These are phyloP conservation scores for Lordiphosa stackelbergi DNA, from an alignment of 1,140 invertebrate species.

Conservation along the genomic window DNA sequence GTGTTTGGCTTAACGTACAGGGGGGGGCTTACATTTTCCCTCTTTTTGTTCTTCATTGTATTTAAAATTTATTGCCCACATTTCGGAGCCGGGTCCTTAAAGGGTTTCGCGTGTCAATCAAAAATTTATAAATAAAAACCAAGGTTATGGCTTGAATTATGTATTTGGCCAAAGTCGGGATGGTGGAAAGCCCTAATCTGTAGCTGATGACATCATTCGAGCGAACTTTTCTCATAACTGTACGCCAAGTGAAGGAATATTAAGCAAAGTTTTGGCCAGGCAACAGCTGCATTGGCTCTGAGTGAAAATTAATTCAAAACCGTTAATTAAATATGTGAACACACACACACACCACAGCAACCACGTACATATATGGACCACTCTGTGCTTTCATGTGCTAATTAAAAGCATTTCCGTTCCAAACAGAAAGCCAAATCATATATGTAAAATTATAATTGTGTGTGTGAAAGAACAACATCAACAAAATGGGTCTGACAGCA, in stretches of 20 bases:
- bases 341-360: not conserved
- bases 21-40: constrained; percentile 13
- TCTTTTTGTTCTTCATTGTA: constrained; percentile 4
- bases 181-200: constrained; percentile 1
- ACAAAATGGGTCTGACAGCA: constrained; percentile 26
- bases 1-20: constrained; percentile 10
- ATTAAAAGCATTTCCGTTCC: constrained; percentile 37
- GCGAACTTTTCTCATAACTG: constrained; percentile 4
- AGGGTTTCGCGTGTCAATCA: constrained; percentile 17
- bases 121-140: constrained; percentile 10
- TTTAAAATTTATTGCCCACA: constrained; percentile 38
- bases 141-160: constrained; percentile 9
- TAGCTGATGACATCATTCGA: constrained; percentile 6
- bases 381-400: constrained; percentile 41
- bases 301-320: constrained; percentile 56
- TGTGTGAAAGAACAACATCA: constrained; percentile 11
- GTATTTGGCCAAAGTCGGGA: not conserved
- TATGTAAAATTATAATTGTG: constrained; percentile 17
- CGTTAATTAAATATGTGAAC: constrained; percentile 52
- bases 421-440: constrained; percentile 13
- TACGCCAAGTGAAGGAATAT: not conserved
- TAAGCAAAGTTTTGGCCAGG: not conserved
- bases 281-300: constrained; percentile 5
- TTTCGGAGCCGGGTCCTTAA: constrained; percentile 10
- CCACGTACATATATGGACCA: constrained; percentile 30